Evolutionary conservation across 1,140 invertebrate species (phyloP).

Genomic region (Drosophila eugracilis): DNA sequence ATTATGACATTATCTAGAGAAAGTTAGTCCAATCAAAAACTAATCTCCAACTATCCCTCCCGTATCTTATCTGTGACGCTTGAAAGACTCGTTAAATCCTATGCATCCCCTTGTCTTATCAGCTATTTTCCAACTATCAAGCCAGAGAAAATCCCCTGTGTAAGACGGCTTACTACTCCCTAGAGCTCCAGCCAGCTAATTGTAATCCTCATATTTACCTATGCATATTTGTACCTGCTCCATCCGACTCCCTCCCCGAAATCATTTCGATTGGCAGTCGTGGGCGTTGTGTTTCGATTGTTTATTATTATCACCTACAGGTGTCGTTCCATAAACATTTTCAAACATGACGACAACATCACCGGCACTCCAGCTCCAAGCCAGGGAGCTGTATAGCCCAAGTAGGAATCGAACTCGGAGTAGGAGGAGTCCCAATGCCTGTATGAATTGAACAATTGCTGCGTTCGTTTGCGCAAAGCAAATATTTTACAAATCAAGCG

Average conservation of each 20-base stretch:
- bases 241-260: neutral
- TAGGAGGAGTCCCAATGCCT: slow-evolving; percentile 34
- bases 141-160: slow-evolving; percentile 5
- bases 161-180: neutral
- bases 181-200: slow-evolving; percentile 50
- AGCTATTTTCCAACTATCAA: slow-evolving; percentile 7
- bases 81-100: slow-evolving; percentile 12
- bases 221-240: slow-evolving; percentile 25
- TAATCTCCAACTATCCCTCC: neutral
- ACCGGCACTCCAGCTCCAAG: slow-evolving; percentile 34
- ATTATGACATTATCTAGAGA: neutral
- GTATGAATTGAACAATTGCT: slow-evolving; percentile 79
- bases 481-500: slow-evolving; percentile 84
- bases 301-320: slow-evolving; percentile 83
- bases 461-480: slow-evolving; percentile 83
- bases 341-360: slow-evolving; percentile 63
- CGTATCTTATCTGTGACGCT: slow-evolving; percentile 21
- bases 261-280: slow-evolving; percentile 66
- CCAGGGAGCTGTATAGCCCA: slow-evolving; percentile 28
- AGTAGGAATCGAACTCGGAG: slow-evolving; percentile 22
- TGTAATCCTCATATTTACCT: slow-evolving; percentile 48
- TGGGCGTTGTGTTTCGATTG: slow-evolving; percentile 73
- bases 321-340: slow-evolving; percentile 82
- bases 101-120: slow-evolving; percentile 22
- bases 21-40: slow-evolving; percentile 1